Base-by-base conservation (phyloP, 2,888 invertebrate genomes). In the Macroteleia sp. region DNA sequence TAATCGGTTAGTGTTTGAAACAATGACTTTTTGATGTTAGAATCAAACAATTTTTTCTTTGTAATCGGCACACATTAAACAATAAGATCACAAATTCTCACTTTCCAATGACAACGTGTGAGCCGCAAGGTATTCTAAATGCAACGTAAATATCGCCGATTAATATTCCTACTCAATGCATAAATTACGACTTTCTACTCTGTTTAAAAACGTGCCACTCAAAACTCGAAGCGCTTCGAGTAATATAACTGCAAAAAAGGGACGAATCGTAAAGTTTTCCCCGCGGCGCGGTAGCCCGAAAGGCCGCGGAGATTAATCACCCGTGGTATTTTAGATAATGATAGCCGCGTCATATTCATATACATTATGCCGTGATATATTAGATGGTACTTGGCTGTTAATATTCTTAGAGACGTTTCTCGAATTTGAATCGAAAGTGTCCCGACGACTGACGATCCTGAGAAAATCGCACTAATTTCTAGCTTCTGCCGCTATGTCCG, bases 271-370 rank as follows among this genome's bases (percentile, higher is more conserved):
- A 39, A 20, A 25, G 1, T 39, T 39, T 42, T 42, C 30, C 30
- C 19, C 19, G 17, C 19, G 46, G 19, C 71, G 61, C 81, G 78
- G 76, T 79, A 73, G 71, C 78, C 62, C 28, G 36, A 81, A 79
- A 82, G 81, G 81, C 74, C 66, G 62, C 64, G 62, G 50, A 73
- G 81, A 86, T 86, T 85, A 86, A 85, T 84, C 84, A 82, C 70
- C 48, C 75, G 48, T 81, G 81, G 79, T 80, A 79, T 82, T 82
- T 82, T 78, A 81, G 83, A 85, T 85, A 85, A 85, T 83, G 82
- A 85, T 84, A 84, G 80, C 70, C 75, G 75, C 70, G 66, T 46
- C 77, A 78, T 78, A 79, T 80, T 82, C 81, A 69, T 83, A 77
- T 66, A 74, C 77, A 70, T 80, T 79, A 73, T 75, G 69, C 66